phyloP scores from a whole-genome alignment of 1,140 invertebrate genomes.

The Cherax quadricarinatus region DNA sequence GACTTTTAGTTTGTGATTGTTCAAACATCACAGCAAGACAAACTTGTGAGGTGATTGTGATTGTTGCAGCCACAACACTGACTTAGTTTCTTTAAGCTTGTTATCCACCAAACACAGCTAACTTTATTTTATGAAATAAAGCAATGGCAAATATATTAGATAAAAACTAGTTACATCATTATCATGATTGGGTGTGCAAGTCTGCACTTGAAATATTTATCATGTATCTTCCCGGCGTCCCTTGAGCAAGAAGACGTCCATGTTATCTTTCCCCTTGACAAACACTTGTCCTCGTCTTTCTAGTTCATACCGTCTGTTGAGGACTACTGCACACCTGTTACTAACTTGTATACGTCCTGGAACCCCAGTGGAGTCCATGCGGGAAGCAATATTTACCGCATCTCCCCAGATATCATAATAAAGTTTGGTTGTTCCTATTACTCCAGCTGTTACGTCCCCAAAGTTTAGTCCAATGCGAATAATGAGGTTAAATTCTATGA shows the following conservation, averaged over 20 bases:
- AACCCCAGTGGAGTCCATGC: slow-evolving; percentile 96
- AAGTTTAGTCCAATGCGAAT: slow-evolving; percentile 84
- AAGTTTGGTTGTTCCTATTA: slow-evolving; percentile 96
- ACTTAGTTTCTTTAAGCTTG: not conserved
- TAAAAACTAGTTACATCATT: not conserved
- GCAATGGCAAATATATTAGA: not conserved
- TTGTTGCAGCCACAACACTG: too few relatives aligned
- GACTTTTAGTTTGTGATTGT: slow-evolving; percentile 53
- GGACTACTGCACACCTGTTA: slow-evolving; percentile 83
- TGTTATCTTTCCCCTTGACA: slow-evolving; percentile 96
- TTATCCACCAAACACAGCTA: slow-evolving; percentile 30
- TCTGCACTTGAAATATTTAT: not conserved
- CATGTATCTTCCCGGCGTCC: slow-evolving; percentile 38
- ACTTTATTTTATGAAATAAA: not conserved
- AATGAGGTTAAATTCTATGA: slow-evolving; percentile 93
- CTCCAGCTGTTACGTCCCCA: slow-evolving; percentile 95
- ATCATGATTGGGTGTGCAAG: not conserved
- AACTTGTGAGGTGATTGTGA: too few relatives aligned
- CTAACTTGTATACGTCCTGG: slow-evolving; percentile 91
- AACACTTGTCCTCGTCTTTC: slow-evolving; percentile 91
- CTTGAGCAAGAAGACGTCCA: slow-evolving; percentile 88
- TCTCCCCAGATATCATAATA: slow-evolving; percentile 99
- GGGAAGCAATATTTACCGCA: slow-evolving; percentile 96
- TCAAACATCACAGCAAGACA: too few relatives aligned
- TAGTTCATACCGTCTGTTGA: slow-evolving; percentile 85